Percentiles rank a stretch among this genome's conserved stretches.
phyloP scores from a whole-genome alignment of 2,888 invertebrate genomes.

The Gari tellinella region DNA sequence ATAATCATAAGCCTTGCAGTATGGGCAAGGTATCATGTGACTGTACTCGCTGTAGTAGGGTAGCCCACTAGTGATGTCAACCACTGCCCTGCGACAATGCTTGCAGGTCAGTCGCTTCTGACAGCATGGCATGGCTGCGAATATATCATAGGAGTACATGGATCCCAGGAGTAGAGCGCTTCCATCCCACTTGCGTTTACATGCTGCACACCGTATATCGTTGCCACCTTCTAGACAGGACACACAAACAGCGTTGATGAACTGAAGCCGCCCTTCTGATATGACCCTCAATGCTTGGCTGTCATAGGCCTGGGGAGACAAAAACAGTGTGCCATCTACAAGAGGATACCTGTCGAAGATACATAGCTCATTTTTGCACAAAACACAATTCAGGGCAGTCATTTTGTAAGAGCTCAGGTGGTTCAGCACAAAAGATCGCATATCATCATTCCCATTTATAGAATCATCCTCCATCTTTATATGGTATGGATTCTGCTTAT shows the following conservation, averaged over 20 bases:
- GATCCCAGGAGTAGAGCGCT: slow-evolving; percentile 97
- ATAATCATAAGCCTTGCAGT: slow-evolving; percentile 94
- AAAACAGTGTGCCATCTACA: slow-evolving; percentile 98
- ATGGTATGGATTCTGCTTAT: slow-evolving; percentile 99
- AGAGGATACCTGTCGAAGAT: slow-evolving; percentile 99
- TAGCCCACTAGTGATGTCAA: slow-evolving; percentile 92
- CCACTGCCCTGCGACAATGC: slow-evolving; percentile 94
- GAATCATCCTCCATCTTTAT: slow-evolving; percentile 99
- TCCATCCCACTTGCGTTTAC: slow-evolving; percentile 87
- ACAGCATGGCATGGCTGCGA: slow-evolving; percentile 98
- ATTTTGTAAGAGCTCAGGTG: slow-evolving; percentile 96
- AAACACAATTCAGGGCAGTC: slow-evolving; percentile 91
- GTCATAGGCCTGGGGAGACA: slow-evolving; percentile 96
- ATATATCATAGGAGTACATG: slow-evolving; percentile 99
- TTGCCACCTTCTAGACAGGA: slow-evolving; percentile 91
- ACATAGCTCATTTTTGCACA: slow-evolving; percentile 93
- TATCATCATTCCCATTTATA: slow-evolving; percentile 99
- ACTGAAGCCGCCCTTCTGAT: slow-evolving; percentile 93
- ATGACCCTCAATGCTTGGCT: slow-evolving; percentile 84
- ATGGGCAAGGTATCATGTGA: slow-evolving; percentile 94
- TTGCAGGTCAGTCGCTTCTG: slow-evolving; percentile 97
- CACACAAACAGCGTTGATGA: slow-evolving; percentile 97
- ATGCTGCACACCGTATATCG: slow-evolving; percentile 83
- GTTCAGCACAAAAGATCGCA: slow-evolving; percentile 97
- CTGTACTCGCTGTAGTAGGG: slow-evolving; percentile 97